Evolutionary conservation across 23 tunicate species (phyloP).

Genomic region (Aplidium turbinatum): DNA sequence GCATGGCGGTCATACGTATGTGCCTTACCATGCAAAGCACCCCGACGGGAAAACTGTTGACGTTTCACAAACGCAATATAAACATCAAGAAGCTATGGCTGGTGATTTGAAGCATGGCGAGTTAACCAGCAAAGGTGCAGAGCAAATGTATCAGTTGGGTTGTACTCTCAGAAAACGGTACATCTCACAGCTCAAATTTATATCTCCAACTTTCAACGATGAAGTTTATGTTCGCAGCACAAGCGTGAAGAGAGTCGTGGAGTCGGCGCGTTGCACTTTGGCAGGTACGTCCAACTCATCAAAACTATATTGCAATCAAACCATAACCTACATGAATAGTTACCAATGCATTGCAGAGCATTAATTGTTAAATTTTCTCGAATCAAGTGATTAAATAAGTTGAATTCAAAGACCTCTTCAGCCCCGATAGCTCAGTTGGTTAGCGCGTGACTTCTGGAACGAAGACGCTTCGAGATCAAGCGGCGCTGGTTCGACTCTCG

Average conservation of each 20-base stretch:
- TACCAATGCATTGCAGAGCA: too few species aligned
- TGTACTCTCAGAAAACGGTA: constrained; percentile 22
- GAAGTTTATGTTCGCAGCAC: constrained; percentile 43
- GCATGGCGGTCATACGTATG: constrained; percentile 54
- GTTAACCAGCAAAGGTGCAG: constrained; percentile 48
- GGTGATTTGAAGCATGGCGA: constrained; percentile 26
- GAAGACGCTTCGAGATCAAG: too few species aligned
- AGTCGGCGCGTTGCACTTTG: constrained; percentile 54
- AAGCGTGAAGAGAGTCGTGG: constrained; percentile 34
- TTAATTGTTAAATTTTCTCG: too few species aligned
- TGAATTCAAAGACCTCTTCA: too few species aligned
- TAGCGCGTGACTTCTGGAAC: too few species aligned
- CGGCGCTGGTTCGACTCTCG: too few species aligned
- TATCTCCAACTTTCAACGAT: constrained; percentile 19
- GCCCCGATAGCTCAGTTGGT: too few species aligned
- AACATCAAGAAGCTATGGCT: background rate
- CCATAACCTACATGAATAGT: too few species aligned
- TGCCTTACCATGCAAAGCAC: constrained; percentile 26
- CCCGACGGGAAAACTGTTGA: constrained; percentile 5
- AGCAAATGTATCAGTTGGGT: constrained; percentile 59
- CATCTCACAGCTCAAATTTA: constrained; percentile 34
- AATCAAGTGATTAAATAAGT: too few species aligned
- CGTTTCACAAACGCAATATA: background rate
- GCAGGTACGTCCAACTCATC: constrained; percentile 38
- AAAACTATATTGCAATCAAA: too few species aligned